phyloP scores from a whole-genome alignment of 2,797 vertebrate genomes.

The Benthosema pterotum region DNA sequence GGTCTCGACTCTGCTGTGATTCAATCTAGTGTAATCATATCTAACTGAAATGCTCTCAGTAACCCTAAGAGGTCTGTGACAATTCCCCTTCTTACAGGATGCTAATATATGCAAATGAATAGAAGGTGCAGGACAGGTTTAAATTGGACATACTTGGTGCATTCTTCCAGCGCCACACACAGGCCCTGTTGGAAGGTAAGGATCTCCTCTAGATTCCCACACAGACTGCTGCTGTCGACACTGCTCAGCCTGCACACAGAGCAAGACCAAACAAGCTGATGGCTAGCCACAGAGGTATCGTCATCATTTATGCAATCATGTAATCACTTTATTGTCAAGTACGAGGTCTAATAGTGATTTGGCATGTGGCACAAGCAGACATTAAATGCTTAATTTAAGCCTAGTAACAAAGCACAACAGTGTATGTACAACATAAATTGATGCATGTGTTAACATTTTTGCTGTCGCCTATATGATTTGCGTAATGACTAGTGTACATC shows the following conservation, averaged over 20 bases:
- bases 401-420: too few relatives aligned
- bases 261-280: neutral
- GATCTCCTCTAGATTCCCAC: conserved; percentile 95
- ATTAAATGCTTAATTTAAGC: too few relatives aligned
- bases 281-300: neutral
- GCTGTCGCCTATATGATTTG: neutral
- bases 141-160: conserved; percentile 86
- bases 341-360: too few relatives aligned
- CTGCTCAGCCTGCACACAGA: conserved; percentile 80
- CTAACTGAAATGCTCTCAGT: neutral
- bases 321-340: too few relatives aligned
- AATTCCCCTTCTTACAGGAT: neutral
- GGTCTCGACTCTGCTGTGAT: too few relatives aligned
- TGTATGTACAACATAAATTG: too few relatives aligned
- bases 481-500: neutral
- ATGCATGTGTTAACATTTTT: too few relatives aligned
- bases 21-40: neutral
- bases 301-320: neutral
- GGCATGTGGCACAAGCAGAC: too few relatives aligned
- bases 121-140: neutral
- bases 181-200: conserved; percentile 93
- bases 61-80: conserved; percentile 1
- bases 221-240: conserved; percentile 83
- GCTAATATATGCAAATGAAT: neutral
- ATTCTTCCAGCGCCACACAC: conserved; percentile 91